Conservation (phyloP, 2,113 vertebrate species). For the Rana temporaria region DNA sequence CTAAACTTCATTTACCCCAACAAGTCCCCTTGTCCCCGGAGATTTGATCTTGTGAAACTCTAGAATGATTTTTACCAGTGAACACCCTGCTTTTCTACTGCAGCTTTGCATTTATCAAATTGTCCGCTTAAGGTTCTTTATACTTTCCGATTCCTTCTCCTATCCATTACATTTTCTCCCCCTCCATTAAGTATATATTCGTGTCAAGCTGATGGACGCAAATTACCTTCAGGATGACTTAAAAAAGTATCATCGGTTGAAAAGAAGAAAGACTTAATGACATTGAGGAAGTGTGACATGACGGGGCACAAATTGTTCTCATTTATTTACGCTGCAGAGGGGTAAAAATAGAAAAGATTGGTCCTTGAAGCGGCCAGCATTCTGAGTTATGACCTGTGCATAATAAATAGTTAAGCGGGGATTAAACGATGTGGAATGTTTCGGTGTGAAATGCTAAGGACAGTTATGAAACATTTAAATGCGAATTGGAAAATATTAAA, state of each 20-base stretch:
- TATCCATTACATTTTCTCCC: background rate
- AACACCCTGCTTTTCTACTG: no score
- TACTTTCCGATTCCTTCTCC: background rate
- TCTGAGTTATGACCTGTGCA: constrained; percentile 64
- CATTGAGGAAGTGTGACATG: constrained; percentile 55
- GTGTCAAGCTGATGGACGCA: constrained; percentile 50
- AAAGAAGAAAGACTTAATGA: constrained; percentile 21
- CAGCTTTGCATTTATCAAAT: no score
- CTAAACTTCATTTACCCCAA: no score
- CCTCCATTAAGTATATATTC: constrained; percentile 40
- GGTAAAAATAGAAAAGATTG: constrained; percentile 60
- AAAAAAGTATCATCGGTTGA: constrained; percentile 3
- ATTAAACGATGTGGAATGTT: constrained; percentile 67
- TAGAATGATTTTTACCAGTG: no score
- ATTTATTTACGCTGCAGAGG: constrained; percentile 61
- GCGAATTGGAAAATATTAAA: constrained; percentile 61
- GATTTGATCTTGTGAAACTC: no score
- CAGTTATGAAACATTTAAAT: constrained; percentile 65
- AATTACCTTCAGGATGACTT: constrained; percentile 36
- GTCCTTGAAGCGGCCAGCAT: constrained; percentile 62
- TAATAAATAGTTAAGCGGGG: constrained; percentile 67
- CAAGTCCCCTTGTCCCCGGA: no score
- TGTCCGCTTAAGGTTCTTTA: no score
- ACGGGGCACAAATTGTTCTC: constrained; percentile 56
- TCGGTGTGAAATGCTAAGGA: constrained; percentile 65